Base-by-base conservation (phyloP, 2,797 vertebrate species). In the Clarias pachynema region DNA sequence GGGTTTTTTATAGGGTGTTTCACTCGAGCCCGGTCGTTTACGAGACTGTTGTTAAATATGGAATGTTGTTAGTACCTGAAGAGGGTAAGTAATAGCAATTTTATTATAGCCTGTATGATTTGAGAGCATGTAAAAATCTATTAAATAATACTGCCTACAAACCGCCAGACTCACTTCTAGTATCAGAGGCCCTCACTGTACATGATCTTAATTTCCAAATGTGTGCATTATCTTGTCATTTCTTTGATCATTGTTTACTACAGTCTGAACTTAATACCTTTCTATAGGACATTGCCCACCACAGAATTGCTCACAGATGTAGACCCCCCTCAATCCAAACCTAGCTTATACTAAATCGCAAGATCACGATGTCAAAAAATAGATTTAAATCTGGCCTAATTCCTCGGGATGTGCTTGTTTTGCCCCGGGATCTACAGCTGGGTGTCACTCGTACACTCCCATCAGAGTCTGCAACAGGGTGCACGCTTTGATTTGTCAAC, bases 381-480 rank as follows among this genome's bases (percentile, higher is more conserved):
- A 91, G 88, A 92, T 92, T 94, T 91, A 90, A 89, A 90, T 87
- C 65, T 87, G 81, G 79, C 87, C 88, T 92, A 94, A 92, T 91
- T 87, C 92, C 91, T 87, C 60, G 0, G 63, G 75, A 87, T 87
- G 89, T 94, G 91, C 93, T 93, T 93, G 89, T 91, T 87, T 89
- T 88, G 89, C 90, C 87, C 66, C 80, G 84, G 86, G 89, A 92
- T 89, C 88, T 87, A 85, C 91, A 87, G 92, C 89, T 89, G 91
- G 87, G 91, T 91, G 91, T 88, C 85, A 90, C 88, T 90, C 85
- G 87, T 63, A 66, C 86, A 85, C 85, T 90, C 85, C 84, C 86
- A 87, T 68, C 86, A 75, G 78, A 90, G 89, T 91, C 82, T 84
- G 85, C 63, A 75, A 40, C 73, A 69, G 56, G 77, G 69, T 60